Evolutionary conservation across 2,113 vertebrate species (phyloP).

Genomic region (Anoplopoma fimbria): DNA sequence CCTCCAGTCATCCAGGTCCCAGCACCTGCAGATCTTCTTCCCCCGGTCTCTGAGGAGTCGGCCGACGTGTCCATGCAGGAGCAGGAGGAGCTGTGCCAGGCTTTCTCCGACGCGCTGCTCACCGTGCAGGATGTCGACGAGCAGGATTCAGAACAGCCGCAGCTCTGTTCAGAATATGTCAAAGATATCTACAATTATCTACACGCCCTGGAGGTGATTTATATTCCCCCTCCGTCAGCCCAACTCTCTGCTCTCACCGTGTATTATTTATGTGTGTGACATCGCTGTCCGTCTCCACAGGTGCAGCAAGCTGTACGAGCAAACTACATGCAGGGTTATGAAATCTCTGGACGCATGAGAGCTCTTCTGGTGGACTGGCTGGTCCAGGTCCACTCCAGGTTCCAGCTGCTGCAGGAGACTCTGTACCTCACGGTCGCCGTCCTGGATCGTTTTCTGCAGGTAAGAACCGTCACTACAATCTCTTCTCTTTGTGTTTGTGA

Average conservation of each 20-base stretch:
- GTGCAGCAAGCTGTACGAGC: slow-evolving; percentile 85
- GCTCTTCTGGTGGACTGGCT: slow-evolving; percentile 96
- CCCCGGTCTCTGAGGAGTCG: slow-evolving; percentile 12
- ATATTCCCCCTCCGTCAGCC: fast-evolving
- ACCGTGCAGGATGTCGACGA: slow-evolving; percentile 90
- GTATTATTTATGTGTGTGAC: no score
- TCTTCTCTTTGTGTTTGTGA: background rate
- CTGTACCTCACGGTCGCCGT: slow-evolving; percentile 93
- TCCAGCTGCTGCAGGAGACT: slow-evolving; percentile 94
- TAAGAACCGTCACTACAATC: background rate
- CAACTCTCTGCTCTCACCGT: background rate
- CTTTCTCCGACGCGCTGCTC: slow-evolving; percentile 90
- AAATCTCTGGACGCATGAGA: slow-evolving; percentile 90
- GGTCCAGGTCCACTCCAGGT: slow-evolving; percentile 93
- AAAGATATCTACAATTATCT: slow-evolving; percentile 95
- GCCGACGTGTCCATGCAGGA: slow-evolving; percentile 86
- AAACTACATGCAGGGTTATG: slow-evolving; percentile 87
- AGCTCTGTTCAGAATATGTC: slow-evolving; percentile 92
- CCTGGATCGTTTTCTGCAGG: slow-evolving; percentile 94
- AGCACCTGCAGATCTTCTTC: background rate
- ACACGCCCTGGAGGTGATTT: slow-evolving; percentile 87
- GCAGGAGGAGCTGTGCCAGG: slow-evolving; percentile 89
- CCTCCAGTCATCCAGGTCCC: slow-evolving; percentile 38
- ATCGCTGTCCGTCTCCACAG: slow-evolving; percentile 69
- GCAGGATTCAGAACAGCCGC: slow-evolving; percentile 87